These are phyloP conservation scores for Leistus spinibarbis DNA, from an alignment of 2,888 invertebrate species.

Conservation along the genomic window DNA sequence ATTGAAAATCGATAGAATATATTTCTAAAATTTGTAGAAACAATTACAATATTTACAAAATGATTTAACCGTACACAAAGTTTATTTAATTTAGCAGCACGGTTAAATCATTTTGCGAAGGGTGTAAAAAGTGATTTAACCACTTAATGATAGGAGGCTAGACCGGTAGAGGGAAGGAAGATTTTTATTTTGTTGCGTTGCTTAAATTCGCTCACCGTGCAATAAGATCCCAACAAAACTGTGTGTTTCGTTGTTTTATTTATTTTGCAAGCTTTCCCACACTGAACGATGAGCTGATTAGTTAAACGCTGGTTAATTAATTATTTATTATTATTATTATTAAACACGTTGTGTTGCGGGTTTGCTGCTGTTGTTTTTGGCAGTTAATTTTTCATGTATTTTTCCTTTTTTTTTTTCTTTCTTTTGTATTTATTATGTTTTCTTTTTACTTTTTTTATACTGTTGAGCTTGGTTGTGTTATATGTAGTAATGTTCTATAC, in stretches of 20 bases:
- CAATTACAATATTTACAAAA: background rate
- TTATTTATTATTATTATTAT: background rate
- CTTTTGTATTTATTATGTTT: conserved; percentile 8
- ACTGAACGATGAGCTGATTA: background rate
- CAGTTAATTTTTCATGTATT: conserved; percentile 39
- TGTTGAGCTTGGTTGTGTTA: conserved; percentile 40
- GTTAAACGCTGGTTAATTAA: background rate
- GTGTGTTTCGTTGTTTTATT: background rate
- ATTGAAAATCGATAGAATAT: background rate
- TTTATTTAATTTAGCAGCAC: background rate
- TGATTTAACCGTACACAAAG: background rate
- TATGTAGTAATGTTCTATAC: conserved; percentile 36
- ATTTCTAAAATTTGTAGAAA: background rate
- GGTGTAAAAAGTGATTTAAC: no score
- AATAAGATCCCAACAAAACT: background rate
- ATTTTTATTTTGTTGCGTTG: conserved; percentile 16
- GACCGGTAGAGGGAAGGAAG: background rate
- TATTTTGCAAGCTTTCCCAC: background rate
- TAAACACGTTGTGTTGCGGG: background rate
- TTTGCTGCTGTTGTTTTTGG: conserved; percentile 38
- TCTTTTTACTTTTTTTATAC: conserved; percentile 14
- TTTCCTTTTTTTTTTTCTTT: conserved; percentile 4
- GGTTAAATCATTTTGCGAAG: background rate
- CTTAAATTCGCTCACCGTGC: conserved; percentile 8
- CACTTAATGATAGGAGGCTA: background rate